Evolutionary conservation across 37 sponge, comb jelly and placozoan species (phyloP).

Genomic region (Spongilla lacustris): DNA sequence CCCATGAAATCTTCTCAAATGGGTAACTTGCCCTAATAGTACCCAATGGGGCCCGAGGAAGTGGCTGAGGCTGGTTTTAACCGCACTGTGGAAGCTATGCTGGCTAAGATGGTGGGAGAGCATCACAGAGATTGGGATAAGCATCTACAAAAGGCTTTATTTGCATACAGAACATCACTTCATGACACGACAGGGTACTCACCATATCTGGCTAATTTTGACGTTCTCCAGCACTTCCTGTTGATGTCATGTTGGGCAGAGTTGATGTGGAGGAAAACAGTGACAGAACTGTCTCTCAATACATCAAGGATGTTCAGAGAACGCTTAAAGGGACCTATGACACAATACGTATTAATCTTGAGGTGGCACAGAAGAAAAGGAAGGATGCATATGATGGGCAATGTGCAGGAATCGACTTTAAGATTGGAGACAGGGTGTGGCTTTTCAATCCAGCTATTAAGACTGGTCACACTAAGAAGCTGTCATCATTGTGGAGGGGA

Average conservation of each 20-base stretch:
- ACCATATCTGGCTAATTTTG: conserved; percentile 31
- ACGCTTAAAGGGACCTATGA: not conserved
- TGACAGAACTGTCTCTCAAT: not conserved
- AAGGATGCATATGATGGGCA: not conserved
- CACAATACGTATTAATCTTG: not conserved
- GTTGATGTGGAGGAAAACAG: not conserved
- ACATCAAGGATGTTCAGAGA: not conserved
- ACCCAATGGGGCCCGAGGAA: too few species aligned
- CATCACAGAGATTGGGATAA: conserved; percentile 53
- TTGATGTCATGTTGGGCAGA: conserved; percentile 29
- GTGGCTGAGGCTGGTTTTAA: conserved; percentile 11
- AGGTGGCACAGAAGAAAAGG: not conserved
- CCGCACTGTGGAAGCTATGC: conserved; percentile 41
- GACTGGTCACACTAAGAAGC: conserved; percentile 22
- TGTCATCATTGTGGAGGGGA: conserved; percentile 26
- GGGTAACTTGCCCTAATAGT: too few species aligned
- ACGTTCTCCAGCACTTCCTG: conserved; percentile 30
- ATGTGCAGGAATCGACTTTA: not conserved
- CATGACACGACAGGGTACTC: conserved; percentile 39
- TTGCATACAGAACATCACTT: conserved; percentile 38
- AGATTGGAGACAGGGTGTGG: conserved; percentile 26
- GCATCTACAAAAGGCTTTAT: conserved; percentile 13
- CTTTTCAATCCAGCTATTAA: conserved; percentile 37
- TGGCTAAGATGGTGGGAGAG: conserved; percentile 47
- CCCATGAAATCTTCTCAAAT: too few species aligned